Evolutionary conservation across 2,113 vertebrate genomes (phyloP).

Genomic region (Sigmodon hispidus): DNA sequence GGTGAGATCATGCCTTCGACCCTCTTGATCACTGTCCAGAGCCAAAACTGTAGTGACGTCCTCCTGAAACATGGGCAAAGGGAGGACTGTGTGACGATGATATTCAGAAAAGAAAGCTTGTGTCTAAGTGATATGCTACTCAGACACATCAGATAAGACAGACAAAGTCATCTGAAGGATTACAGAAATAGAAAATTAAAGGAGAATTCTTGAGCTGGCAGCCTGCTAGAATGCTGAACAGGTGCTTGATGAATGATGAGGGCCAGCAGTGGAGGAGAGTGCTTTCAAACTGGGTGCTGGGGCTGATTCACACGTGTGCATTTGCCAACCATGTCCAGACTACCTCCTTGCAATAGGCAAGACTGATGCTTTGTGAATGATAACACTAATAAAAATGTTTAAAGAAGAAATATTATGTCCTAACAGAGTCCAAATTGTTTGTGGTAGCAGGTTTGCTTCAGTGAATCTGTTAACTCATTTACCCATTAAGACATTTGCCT

Average conservation of each 20-base stretch:
- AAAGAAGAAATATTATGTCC: background rate
- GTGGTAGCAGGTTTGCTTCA: background rate
- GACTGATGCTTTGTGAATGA: conserved; percentile 3
- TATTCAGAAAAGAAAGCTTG: background rate
- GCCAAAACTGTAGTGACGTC: background rate
- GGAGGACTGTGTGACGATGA: background rate
- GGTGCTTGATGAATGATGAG: background rate
- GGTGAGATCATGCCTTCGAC: background rate
- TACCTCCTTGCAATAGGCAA: background rate
- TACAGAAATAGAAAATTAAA: background rate
- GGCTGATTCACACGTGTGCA: background rate
- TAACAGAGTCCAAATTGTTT: background rate
- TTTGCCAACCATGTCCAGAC: background rate
- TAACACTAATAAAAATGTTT: background rate
- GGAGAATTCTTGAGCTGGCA: background rate
- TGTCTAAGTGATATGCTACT: background rate
- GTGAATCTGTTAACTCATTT: background rate
- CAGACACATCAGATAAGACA: conserved; percentile 29
- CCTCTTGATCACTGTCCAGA: background rate
- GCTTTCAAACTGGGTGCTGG: background rate
- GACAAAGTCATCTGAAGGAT: background rate
- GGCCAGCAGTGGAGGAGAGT: background rate
- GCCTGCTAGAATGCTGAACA: background rate
- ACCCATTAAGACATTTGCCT: background rate
- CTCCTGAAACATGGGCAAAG: background rate